Conservation (phyloP, 2,888 invertebrate species). For the Lysandra bellargus region DNA sequence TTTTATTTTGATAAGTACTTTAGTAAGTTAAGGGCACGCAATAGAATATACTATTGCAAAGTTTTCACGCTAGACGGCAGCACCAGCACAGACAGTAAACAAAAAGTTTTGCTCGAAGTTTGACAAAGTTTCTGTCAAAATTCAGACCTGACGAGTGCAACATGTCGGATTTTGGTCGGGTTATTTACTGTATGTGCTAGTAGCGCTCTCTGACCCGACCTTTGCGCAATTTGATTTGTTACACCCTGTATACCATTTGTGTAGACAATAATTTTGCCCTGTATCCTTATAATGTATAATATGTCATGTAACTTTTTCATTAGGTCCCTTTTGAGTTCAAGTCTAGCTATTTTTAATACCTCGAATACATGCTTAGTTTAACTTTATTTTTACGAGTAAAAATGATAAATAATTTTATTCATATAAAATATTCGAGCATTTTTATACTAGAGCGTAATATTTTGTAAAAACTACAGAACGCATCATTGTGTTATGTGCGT, state of each 20-base stretch:
- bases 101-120: too few relatives aligned
- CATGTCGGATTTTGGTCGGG: too few relatives aligned
- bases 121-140: too few relatives aligned
- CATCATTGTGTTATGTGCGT: neutral
- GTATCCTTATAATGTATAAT: neutral
- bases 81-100: too few relatives aligned
- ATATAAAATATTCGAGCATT: too few relatives aligned
- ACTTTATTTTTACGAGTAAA: neutral
- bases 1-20: constrained; percentile 1
- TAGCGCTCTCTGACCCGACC: too few relatives aligned
- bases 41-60: too few relatives aligned
- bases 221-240: too few relatives aligned
- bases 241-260: neutral
- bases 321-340: neutral
- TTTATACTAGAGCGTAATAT: neutral
- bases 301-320: neutral
- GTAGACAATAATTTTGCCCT: neutral
- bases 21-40: neutral
- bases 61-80: too few relatives aligned
- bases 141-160: too few relatives aligned
- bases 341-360: neutral
- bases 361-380: neutral
- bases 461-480: too few relatives aligned
- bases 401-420: neutral
- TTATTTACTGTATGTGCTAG: too few relatives aligned